phyloP scores from a whole-genome alignment of 2,797 vertebrate species.

The Muraenolepis orangiensis region DNA sequence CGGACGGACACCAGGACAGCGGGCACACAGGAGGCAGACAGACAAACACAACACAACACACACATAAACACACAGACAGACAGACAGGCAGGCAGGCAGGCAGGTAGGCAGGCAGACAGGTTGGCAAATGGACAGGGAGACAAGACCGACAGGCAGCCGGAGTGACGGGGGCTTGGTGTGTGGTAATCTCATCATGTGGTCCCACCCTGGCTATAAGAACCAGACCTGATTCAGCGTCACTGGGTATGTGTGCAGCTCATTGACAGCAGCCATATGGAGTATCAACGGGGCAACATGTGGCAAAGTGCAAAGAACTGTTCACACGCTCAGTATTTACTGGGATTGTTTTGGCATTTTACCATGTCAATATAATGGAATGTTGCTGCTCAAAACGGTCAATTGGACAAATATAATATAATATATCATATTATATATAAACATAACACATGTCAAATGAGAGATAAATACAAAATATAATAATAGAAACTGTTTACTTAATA shows the following conservation, averaged over 20 bases:
- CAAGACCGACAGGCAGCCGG: neutral
- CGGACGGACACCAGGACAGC: too few species aligned
- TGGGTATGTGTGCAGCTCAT: constrained; percentile 42
- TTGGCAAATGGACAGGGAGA: neutral
- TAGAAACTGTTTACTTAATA: too few species aligned
- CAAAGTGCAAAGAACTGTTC: constrained; percentile 19
- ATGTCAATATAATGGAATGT: constrained; percentile 1
- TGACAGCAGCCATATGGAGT: constrained; percentile 52
- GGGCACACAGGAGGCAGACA: too few species aligned
- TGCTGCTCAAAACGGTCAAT: too few species aligned
- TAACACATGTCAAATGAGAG: neutral
- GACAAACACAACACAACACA: neutral
- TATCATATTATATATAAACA: neutral
- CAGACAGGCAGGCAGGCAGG: neutral
- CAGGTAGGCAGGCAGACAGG: neutral
- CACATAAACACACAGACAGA: neutral
- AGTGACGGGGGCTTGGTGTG: neutral
- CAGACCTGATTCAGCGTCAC: constrained; percentile 50
- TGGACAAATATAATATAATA: neutral
- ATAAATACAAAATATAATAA: too few species aligned
- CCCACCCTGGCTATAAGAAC: constrained; percentile 47
- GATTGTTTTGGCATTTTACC: constrained; percentile 15
- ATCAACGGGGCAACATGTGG: constrained; percentile 35
- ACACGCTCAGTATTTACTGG: constrained; percentile 31
- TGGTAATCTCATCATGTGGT: constrained; percentile 48